Percentiles rank a stretch among this genome's conserved stretches.
Evolutionary conservation across 2,888 invertebrate genomes (phyloP).

Genomic region (Erpobdella octoculata): DNA sequence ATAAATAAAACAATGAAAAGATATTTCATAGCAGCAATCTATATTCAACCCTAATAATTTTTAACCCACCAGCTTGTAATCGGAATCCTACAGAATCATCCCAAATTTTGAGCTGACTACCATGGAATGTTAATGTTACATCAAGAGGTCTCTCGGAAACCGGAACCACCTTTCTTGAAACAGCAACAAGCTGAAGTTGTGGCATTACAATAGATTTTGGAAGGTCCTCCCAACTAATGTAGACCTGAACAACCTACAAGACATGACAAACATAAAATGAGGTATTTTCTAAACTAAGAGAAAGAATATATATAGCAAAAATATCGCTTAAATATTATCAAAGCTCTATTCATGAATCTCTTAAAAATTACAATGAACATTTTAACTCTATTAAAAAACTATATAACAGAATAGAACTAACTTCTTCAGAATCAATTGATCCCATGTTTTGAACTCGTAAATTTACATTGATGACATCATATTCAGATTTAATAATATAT

Average conservation of each 20-base stretch:
- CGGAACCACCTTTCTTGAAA: conserved; percentile 33
- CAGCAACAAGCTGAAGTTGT: conserved; percentile 41
- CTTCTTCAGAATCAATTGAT: conserved; percentile 44
- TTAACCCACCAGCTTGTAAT: conserved; percentile 40
- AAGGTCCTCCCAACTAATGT: conserved; percentile 42
- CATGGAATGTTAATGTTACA: conserved; percentile 37
- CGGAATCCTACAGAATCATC: conserved; percentile 39
- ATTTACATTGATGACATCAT: conserved; percentile 37
- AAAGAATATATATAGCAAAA: too few relatives aligned
- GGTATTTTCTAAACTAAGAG: too few relatives aligned
- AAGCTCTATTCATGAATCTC: too few relatives aligned
- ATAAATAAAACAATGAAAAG: too few relatives aligned
- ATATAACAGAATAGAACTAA: conserved; percentile 31
- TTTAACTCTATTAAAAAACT: too few relatives aligned
- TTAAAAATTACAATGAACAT: too few relatives aligned
- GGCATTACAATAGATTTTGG: conserved; percentile 40
- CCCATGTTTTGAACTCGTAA: conserved; percentile 44
- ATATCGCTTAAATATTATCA: too few relatives aligned
- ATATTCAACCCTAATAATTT: too few relatives aligned
- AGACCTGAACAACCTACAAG: conserved; percentile 46
- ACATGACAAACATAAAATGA: too few relatives aligned
- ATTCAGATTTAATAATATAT: conserved; percentile 32
- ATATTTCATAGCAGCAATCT: too few relatives aligned
- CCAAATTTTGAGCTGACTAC: conserved; percentile 42
- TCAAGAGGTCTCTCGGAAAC: conserved; percentile 17